Evolutionary conservation across 1,140 invertebrate species (phyloP).

Genomic region (Antheraea pernyi): DNA sequence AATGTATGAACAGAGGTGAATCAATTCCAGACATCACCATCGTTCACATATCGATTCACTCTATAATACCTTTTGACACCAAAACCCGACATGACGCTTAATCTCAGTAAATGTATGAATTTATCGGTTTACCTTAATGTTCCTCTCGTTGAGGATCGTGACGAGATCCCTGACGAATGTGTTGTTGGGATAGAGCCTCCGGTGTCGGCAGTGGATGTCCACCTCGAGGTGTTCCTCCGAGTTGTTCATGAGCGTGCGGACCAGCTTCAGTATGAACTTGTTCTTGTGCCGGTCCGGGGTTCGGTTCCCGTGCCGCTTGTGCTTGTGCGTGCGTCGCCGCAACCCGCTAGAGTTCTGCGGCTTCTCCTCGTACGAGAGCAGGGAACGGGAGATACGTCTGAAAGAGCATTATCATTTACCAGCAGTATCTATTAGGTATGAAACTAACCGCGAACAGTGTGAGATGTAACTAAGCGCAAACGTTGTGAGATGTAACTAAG

Average conservation of each 20-base stretch:
- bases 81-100: no score
- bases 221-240: conserved; percentile 53
- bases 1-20: no score
- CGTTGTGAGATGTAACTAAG: no score
- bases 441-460: no score
- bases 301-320: not conserved
- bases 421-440: no score
- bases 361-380: conserved; percentile 34
- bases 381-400: conserved; percentile 57
- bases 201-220: conserved; percentile 56
- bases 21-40: no score
- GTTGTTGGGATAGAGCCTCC: conserved; percentile 53
- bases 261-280: conserved; percentile 58
- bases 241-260: conserved; percentile 30
- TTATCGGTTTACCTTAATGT: conserved; percentile 46
- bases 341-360: not conserved
- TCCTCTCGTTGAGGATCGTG: conserved; percentile 52
- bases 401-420: not conserved
- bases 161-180: conserved; percentile 61
- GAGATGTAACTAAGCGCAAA: no score
- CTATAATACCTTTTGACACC: no score
- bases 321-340: conserved; percentile 5
- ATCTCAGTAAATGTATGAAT: no score
- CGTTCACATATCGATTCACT: no score
- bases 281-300: conserved; percentile 37